phyloP scores from a whole-genome alignment of 1,140 invertebrate species.

The Mercenaria mercenaria region DNA sequence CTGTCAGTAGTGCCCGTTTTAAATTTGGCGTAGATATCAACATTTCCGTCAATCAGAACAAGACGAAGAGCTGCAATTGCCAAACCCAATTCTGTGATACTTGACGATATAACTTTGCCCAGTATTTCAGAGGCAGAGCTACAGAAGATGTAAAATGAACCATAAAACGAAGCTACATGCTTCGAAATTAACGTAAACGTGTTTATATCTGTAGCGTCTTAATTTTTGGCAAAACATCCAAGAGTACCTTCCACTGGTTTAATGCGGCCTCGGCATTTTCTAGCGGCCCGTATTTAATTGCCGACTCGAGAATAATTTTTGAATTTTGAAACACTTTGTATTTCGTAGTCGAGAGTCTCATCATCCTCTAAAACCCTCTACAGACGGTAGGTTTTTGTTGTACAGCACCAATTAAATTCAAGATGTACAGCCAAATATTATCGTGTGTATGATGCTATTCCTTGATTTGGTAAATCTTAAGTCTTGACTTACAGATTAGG shows the following conservation, averaged over 20 bases:
- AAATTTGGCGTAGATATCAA: not conserved
- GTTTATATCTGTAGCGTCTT: not conserved
- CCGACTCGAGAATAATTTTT: not conserved
- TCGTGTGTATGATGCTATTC: no score
- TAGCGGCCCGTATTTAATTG: not conserved
- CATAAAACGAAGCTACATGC: not conserved
- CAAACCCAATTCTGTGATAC: not conserved
- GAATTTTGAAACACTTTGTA: not conserved
- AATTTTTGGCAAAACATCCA: not conserved
- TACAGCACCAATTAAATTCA: no score
- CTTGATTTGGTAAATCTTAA: no score
- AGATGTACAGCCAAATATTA: no score
- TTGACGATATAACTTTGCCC: not conserved
- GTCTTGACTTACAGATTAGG: no score
- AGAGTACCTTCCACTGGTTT: not conserved
- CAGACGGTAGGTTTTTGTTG: no score
- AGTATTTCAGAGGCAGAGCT: no score
- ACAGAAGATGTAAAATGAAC: no score
- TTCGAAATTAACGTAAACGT: not conserved
- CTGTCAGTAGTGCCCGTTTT: not conserved
- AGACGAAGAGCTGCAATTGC: not conserved
- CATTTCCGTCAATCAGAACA: no score
- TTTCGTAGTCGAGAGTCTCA: not conserved
- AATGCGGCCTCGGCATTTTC: not conserved
- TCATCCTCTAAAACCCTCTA: not conserved